These are phyloP conservation scores for Conopomorpha cramerella DNA, from an alignment of 1,140 invertebrate genomes.

Conservation along the genomic window DNA sequence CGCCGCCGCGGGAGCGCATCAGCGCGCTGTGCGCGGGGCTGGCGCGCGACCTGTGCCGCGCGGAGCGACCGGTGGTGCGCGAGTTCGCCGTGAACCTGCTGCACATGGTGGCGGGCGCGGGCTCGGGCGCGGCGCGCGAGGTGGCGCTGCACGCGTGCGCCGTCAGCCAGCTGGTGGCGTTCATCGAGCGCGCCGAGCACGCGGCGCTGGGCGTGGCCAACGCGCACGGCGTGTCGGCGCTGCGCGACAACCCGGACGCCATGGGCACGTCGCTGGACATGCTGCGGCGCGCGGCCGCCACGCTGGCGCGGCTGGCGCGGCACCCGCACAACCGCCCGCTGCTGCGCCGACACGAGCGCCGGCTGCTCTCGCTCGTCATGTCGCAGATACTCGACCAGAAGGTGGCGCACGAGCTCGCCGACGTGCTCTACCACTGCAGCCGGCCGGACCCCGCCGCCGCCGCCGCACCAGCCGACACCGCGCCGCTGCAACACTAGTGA, in stretches of 20 bases:
- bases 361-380: slow-evolving; percentile 92
- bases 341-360: slow-evolving; percentile 89
- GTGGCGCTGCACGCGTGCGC: slow-evolving; percentile 86
- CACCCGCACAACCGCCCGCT: slow-evolving; percentile 90
- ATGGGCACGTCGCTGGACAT: slow-evolving; percentile 99
- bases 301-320: slow-evolving; percentile 81
- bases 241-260: slow-evolving; percentile 95
- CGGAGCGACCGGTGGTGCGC: slow-evolving; percentile 84
- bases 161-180: slow-evolving; percentile 90
- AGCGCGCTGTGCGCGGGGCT: slow-evolving; percentile 88
- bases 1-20: slow-evolving; percentile 90
- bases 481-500: background rate
- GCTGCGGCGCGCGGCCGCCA: slow-evolving; percentile 90
- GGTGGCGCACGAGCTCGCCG: slow-evolving; percentile 88
- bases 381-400: slow-evolving; percentile 96
- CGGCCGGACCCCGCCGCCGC: slow-evolving; percentile 29
- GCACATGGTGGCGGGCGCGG: slow-evolving; percentile 89
- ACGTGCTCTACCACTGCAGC: slow-evolving; percentile 86
- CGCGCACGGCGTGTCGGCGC: slow-evolving; percentile 87
- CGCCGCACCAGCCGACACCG: slow-evolving; percentile 5
- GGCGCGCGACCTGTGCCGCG: slow-evolving; percentile 83
- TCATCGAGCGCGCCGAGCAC: slow-evolving; percentile 95
- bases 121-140: slow-evolving; percentile 87
- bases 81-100: slow-evolving; percentile 96
- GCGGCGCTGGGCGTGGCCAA: slow-evolving; percentile 93